These are phyloP conservation scores for Caenorhabditis wallacei DNA, from an alignment of 2,888 invertebrate genomes.

Conservation along the genomic window DNA sequence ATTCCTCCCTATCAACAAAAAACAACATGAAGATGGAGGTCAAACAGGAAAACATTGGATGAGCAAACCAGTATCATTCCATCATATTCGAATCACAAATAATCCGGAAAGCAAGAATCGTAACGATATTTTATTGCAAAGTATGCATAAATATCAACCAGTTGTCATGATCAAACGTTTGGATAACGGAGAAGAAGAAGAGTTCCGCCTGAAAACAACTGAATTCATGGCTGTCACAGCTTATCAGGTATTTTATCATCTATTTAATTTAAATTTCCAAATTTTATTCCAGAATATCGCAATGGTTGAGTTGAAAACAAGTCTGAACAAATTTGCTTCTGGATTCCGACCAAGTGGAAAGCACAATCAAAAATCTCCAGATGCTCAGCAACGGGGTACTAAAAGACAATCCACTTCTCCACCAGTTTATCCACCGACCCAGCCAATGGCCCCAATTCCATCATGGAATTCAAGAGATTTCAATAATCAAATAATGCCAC, in stretches of 20 bases:
- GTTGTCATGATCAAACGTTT: background rate
- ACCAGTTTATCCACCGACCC: background rate
- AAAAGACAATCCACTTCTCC: background rate
- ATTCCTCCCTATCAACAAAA: background rate
- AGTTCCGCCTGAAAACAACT: background rate
- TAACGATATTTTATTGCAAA: background rate
- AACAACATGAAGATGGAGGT: background rate
- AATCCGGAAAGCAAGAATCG: background rate
- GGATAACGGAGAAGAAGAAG: background rate
- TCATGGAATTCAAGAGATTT: no score
- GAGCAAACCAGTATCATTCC: background rate
- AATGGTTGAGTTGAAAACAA: background rate
- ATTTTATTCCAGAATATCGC: background rate
- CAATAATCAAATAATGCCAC: no score
- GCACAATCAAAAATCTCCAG: background rate
- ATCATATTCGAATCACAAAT: background rate
- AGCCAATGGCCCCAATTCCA: background rate
- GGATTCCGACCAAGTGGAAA: background rate
- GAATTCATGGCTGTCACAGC: background rate
- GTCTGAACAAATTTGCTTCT: background rate
- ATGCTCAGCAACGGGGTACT: background rate
- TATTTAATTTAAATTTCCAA: background rate
- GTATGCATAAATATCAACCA: constrained; percentile 1
- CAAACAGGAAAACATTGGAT: background rate
- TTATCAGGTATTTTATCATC: background rate